A percentile compares a stretch with the other conserved stretches of the same genome.
Conservation (phyloP, 2,888 invertebrate genomes). For the Rhagonycha fulva region DNA sequence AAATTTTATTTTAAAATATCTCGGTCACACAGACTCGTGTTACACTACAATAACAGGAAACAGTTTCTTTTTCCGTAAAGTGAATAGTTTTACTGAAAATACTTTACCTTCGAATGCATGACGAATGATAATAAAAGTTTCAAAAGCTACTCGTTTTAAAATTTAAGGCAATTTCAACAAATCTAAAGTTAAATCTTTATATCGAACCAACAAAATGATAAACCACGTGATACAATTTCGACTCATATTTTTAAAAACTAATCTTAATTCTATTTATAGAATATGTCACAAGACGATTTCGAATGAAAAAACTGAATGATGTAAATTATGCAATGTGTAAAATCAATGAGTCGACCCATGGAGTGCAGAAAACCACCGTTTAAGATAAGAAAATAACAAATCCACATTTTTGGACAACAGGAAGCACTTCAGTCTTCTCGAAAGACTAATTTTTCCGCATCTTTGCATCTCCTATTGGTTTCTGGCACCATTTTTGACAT, state of each 20-base stretch:
- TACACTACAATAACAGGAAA: constrained; percentile 29
- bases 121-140: constrained; percentile 28
- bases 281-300: too few species aligned
- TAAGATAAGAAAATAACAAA: too few species aligned
- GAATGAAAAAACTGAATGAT: too few species aligned
- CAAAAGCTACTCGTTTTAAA: constrained; percentile 10
- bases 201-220: neutral
- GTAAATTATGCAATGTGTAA: too few species aligned
- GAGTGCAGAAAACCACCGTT: too few species aligned
- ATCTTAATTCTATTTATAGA: neutral
- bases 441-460: too few species aligned
- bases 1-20: constrained; percentile 29
- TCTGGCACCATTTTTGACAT: too few species aligned
- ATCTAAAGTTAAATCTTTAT: neutral
- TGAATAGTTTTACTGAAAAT: constrained; percentile 25
- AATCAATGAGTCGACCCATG: too few species aligned
- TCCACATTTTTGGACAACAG: too few species aligned
- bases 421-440: too few species aligned
- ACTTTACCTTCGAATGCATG: constrained; percentile 21
- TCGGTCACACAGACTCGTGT: constrained; percentile 22
- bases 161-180: neutral
- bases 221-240: neutral
- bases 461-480: too few species aligned
- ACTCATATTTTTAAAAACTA: neutral
- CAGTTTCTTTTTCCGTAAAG: constrained; percentile 28